Base-by-base conservation (phyloP, 2,113 vertebrate species). In the Psittacula cyanocephala region DNA sequence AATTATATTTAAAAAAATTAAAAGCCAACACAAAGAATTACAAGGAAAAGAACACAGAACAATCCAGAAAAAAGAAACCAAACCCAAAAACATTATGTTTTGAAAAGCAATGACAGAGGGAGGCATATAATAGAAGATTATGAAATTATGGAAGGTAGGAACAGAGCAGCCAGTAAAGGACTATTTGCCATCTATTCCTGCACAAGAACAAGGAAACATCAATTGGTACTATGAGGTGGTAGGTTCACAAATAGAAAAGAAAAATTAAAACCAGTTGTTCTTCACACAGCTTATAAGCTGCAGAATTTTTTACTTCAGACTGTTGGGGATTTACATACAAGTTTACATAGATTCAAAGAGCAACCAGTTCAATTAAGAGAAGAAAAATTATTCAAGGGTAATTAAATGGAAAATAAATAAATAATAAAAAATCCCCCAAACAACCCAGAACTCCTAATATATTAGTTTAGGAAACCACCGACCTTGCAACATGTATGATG, bases 391-490 rank as follows among this genome's bases (percentile, higher is more conserved):
- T 77, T 33, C 0, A 0, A 80, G 23, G 15, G 13, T 46, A 83
- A 59, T 67, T 37, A 93, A 81, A 68, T 22, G 16, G 3, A 17
- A 86, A 83, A 65, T 41, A 88, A 62, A 64, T 17, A 29, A 74
- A 79, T 20, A 39, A 49, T 6, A 50, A 14, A 57, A 55, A 57
- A n/a, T n/a, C 27, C 29, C 31, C 10, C 33, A 57, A 17, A 2
- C 1, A 2, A 13, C 6, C 3, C 14, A 6, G 29, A 11, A 2
- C 9, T 14, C 13, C 1, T 1, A 28, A 1, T 29, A 20, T 14
- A 13, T 24, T 47, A 7, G 11, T 60, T 84, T 50, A 60, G 47
- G 43, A 71, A 86, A 71, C 19, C 31, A 75, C 43, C 31, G 28
- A 67, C 19, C 20, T 92, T 88, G 68, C 27, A 75, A 70, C 33